These are phyloP conservation scores for Xestobium rufovillosum DNA, from an alignment of 2,888 invertebrate genomes.

Conservation along the genomic window DNA sequence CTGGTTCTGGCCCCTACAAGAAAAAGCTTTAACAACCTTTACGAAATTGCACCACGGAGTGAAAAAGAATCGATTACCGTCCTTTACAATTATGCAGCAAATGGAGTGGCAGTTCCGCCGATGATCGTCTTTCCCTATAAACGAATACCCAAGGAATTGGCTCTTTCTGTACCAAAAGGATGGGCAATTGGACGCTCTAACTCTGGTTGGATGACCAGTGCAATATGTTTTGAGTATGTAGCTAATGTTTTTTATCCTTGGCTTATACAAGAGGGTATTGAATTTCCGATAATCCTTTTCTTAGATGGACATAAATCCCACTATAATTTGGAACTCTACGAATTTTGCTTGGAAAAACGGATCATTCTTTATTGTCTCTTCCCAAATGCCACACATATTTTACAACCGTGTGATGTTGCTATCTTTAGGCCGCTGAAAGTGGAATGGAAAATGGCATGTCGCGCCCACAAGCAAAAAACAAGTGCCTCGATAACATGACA, in stretches of 20 bases:
- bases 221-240: constrained; percentile 13
- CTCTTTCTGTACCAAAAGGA: constrained; percentile 20
- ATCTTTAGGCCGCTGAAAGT: no score
- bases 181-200: constrained; percentile 25
- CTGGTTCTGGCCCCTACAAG: constrained; percentile 18
- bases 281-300: no score
- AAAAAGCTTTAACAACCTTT: constrained; percentile 17
- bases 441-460: no score
- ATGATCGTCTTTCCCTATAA: constrained; percentile 27
- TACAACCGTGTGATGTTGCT: no score
- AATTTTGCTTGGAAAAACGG: no score
- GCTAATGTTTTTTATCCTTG: no score
- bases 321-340: no score
- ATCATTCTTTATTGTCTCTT: no score
- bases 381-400: no score
- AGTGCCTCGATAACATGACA: constrained; percentile 3
- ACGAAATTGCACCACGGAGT: constrained; percentile 12
- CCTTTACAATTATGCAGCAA: constrained; percentile 19
- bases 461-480: no score
- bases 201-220: constrained; percentile 25
- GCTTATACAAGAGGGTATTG: no score
- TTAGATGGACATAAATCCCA: no score
- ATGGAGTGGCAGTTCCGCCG: constrained; percentile 23
- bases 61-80: constrained; percentile 24
- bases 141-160: constrained; percentile 23